Evolutionary conservation across 2,888 invertebrate genomes (phyloP), one percentile per base, ranked within the genome.

Genomic region (Apamea crenata): DNA sequence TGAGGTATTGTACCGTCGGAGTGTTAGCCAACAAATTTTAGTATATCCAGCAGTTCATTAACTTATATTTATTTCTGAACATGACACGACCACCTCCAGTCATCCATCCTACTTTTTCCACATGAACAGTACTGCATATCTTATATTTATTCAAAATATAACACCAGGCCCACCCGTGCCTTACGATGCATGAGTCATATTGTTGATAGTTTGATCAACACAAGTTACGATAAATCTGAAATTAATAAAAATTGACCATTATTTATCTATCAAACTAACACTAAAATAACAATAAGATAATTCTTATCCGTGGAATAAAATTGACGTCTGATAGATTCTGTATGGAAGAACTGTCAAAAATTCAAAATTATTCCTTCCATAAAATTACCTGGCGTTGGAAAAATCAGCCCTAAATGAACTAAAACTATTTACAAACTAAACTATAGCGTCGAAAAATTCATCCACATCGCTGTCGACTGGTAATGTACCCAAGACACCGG

Each of bases 101-200:
- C 32, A 47, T 44, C 18, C 14, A 21, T 47, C 21, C 21, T 63
- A 6, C 12, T n/a, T 59, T 36, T 3, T 10, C 32, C 32, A 50
- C 32, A 75, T 63, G 21, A 40, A n/a, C 76, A 79, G 18, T 63
- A 29, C 56, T 10, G 63, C 10, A 56, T 6, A 29, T 69, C 16
- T 32, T 10, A 32, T 68, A 12, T 69, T 63, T 44, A 21, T n/a
- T 0, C 53, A n/a, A 53, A 44, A 78, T 18, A n/a, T 53, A 21
- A 53, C 63, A 69, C n/a, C 53, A 2, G 44, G 16, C 53, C 21
- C 59, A 14, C 56, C 18, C 29, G 44, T n/a, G 8, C 21, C 29
- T 32, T 40, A 40, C 8, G n/a, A 40, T 25, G 5, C n/a, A 5
- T 16, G 5, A 2, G 5, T 10, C 65, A 65, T 67, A 10, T n/a